Conservation (phyloP, 2,113 vertebrate species). For the Megaleporinus macrocephalus region DNA sequence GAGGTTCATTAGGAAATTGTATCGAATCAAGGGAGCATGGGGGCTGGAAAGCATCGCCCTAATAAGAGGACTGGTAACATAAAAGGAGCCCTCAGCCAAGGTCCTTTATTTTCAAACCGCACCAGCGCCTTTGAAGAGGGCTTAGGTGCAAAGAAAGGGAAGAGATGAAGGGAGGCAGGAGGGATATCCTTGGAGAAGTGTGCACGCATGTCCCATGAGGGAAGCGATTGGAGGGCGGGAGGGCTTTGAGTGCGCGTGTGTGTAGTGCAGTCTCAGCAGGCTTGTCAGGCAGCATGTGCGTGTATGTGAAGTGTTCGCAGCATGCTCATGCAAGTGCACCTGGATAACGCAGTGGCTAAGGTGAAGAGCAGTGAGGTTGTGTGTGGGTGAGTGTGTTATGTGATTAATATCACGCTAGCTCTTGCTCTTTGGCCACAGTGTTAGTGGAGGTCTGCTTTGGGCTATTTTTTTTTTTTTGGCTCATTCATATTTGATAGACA, state of each 20-base stretch:
- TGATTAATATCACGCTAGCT: constrained; percentile 60
- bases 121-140: constrained; percentile 62
- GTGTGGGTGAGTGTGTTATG: constrained; percentile 46
- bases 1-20: constrained; percentile 58
- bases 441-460: not conserved
- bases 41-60: constrained; percentile 51
- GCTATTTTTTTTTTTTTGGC: constrained; percentile 70
- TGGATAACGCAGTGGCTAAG: constrained; percentile 40
- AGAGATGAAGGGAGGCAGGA: constrained; percentile 40
- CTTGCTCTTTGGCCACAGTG: constrained; percentile 29
- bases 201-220: constrained; percentile 47
- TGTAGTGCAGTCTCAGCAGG: constrained; percentile 42
- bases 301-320: constrained; percentile 29
- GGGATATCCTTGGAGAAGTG: constrained; percentile 57
- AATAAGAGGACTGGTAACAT: constrained; percentile 59
- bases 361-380: constrained; percentile 14
- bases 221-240: constrained; percentile 43
- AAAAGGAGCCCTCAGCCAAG: constrained; percentile 58
- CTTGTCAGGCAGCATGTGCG: constrained; percentile 41
- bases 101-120: constrained; percentile 54
- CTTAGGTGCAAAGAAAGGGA: constrained; percentile 54
- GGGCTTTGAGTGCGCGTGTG: constrained; percentile 31
- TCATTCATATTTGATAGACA: constrained; percentile 87
- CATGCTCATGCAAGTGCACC: constrained; percentile 52
- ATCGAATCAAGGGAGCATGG: constrained; percentile 59